Conservation (phyloP, 2,888 invertebrate species). For the Dolichomitus sp. region DNA sequence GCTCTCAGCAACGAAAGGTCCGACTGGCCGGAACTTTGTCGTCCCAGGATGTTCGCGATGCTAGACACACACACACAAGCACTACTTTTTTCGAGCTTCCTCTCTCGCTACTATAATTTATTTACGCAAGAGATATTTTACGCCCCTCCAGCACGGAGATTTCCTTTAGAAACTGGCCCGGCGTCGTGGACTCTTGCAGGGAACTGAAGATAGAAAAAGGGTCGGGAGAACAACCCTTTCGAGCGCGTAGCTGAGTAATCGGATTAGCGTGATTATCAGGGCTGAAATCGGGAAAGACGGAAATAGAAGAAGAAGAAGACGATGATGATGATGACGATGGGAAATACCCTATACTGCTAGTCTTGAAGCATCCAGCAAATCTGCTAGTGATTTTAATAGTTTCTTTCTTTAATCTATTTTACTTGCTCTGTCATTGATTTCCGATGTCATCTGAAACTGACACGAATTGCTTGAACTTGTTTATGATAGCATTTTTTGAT, state of each 20-base stretch:
- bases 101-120: slow-evolving; percentile 81
- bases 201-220: slow-evolving; percentile 21
- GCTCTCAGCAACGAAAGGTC: slow-evolving; percentile 58
- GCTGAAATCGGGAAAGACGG: neutral
- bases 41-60: slow-evolving; percentile 69
- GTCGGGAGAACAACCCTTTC: slow-evolving; percentile 27
- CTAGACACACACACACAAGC: slow-evolving; percentile 45
- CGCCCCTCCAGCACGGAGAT: slow-evolving; percentile 31
- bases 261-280: slow-evolving; percentile 55
- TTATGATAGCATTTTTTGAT: slow-evolving; percentile 11
- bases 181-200: slow-evolving; percentile 41
- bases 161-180: slow-evolving; percentile 38
- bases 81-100: slow-evolving; percentile 66
- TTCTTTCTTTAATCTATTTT: slow-evolving; percentile 12
- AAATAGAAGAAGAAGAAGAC: slow-evolving; percentile 11
- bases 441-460: slow-evolving; percentile 25
- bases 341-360: neutral
- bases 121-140: slow-evolving; percentile 81
- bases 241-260: slow-evolving; percentile 42
- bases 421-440: neutral
- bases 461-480: neutral
- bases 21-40: slow-evolving; percentile 62
- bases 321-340: neutral
- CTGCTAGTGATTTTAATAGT: neutral
- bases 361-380: neutral